phyloP scores from a whole-genome alignment of 2,888 invertebrate species.

The Pelosia muscerda region DNA sequence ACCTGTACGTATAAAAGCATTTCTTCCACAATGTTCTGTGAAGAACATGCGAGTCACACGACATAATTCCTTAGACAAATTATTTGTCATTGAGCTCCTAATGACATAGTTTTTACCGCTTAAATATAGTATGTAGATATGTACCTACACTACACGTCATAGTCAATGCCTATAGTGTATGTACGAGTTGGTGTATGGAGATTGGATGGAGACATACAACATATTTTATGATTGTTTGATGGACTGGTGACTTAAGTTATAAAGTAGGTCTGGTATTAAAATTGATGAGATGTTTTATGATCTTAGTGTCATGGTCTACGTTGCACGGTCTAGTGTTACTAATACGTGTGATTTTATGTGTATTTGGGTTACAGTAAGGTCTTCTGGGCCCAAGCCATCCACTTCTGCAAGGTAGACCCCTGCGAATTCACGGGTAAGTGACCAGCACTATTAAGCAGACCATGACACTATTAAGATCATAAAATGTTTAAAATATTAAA shows the following conservation, averaged over 20 bases:
- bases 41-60: constrained; percentile 23
- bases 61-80: constrained; percentile 23
- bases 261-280: not conserved
- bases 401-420: too few species aligned
- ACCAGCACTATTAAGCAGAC: too few species aligned
- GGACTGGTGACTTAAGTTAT: not conserved
- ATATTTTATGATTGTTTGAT: not conserved
- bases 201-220: not conserved
- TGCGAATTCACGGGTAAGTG: too few species aligned
- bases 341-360: too few species aligned
- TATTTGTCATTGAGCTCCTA: constrained; percentile 38
- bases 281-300: not conserved
- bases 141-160: not conserved
- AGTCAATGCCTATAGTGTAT: not conserved
- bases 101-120: constrained; percentile 26
- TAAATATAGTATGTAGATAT: not conserved
- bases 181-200: not conserved
- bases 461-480: too few species aligned
- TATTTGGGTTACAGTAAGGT: too few species aligned
- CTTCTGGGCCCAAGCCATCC: too few species aligned
- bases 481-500: too few species aligned
- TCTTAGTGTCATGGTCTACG: not conserved
- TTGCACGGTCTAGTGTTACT: too few species aligned
- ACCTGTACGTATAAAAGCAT: constrained; percentile 7
- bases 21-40: constrained; percentile 9